These are phyloP conservation scores for Adineta ricciae DNA, from an alignment of 2,888 invertebrate genomes.

Conservation along the genomic window DNA sequence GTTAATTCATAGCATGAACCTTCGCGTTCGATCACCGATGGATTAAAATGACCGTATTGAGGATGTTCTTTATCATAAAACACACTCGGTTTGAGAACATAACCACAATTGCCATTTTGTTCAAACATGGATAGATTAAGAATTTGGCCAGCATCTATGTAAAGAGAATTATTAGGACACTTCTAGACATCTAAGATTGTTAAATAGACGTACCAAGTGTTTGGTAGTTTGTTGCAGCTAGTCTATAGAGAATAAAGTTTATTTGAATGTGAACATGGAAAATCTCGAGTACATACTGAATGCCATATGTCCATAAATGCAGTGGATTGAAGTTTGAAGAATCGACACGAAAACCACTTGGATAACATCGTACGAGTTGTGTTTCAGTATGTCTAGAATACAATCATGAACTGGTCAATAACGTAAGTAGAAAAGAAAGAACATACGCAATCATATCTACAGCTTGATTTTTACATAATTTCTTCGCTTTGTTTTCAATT, in stretches of 20 bases:
- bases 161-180: constrained; percentile 44
- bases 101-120: constrained; percentile 74
- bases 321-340: constrained; percentile 91
- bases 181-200: too few relatives aligned
- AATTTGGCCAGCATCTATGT: constrained; percentile 22
- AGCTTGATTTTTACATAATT: constrained; percentile 77
- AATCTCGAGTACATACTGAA: constrained; percentile 61
- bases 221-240: constrained; percentile 80
- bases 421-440: background rate
- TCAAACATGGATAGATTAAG: constrained; percentile 86
- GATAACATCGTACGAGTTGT: constrained; percentile 79
- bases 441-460: constrained; percentile 42
- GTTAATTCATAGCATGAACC: constrained; percentile 13
- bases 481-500: constrained; percentile 81
- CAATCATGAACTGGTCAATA: too few relatives aligned
- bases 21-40: constrained; percentile 66
- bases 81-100: constrained; percentile 74
- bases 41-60: constrained; percentile 67
- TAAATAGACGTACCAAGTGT: constrained; percentile 58
- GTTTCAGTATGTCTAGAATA: constrained; percentile 64
- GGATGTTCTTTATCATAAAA: constrained; percentile 69
- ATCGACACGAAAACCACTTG: constrained; percentile 85
- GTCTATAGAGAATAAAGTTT: constrained; percentile 39
- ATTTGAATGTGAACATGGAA: background rate
- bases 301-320: constrained; percentile 83